Base-by-base conservation (phyloP, 2,888 invertebrate genomes). In the Eupithecia tripunctaria region DNA sequence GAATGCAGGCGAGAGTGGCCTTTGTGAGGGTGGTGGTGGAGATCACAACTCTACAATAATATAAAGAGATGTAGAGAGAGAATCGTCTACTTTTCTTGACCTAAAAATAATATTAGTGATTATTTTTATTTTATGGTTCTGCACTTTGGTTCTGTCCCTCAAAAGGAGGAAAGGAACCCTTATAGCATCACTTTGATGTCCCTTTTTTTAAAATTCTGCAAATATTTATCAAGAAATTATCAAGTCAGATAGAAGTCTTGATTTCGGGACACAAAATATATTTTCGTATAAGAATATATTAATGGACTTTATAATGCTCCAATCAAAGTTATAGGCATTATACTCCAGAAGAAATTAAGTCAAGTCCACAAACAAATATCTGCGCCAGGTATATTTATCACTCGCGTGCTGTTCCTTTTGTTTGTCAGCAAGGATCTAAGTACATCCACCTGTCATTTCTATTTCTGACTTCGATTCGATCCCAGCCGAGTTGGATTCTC, bases 401-500 rank as follows among this genome's bases (percentile, higher is more conserved):
- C 27, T 21, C 27, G 25, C 60, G 12, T 4, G 47, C 14, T 41
- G 27, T 73, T 67, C 64, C 43, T 67, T 68, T 71, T 63, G 51
- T 21, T 36, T 41, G 66, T 62, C 71, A 38, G 68, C 62, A 27
- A 66, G 62, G 68, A 71, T 38, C 38, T 29, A 63, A 64, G 66
- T 59, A 60, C 56, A 41, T 43, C 15, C 69, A 70, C 64, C 71
- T 72, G 74, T 38, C 67, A 25, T 6, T 38, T 67, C 62, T 74
- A 74, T 74, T 74, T 14, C 21, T 64, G 32, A 36, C 64, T 27
- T 59, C 6, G 27, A 59, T 27, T 15, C 25, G 8, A 47, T 10
- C 25, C 5, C 56, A 60, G 60, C 29, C 18, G 29, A 56, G 56
- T 18, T 18, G 29, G 60, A 29, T 29, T 60, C 62, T 60, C 41